A percentile compares a stretch with the other conserved stretches of the same genome.
Conservation (phyloP, 2,113 vertebrate genomes). For the Astur gentilis region DNA sequence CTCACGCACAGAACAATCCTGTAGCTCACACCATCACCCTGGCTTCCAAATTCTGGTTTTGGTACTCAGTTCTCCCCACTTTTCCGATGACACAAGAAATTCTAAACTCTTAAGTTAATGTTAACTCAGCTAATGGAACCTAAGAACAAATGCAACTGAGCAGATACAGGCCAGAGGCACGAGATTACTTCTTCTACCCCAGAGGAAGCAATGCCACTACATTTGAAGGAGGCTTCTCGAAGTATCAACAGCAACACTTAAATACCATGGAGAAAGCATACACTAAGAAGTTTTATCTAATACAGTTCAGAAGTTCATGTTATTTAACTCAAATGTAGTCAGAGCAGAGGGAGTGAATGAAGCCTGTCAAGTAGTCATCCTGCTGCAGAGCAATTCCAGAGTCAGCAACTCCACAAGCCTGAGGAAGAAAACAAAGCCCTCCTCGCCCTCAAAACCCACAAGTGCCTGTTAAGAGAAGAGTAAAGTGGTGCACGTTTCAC, state of each 20-base stretch:
- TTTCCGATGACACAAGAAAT: neutral
- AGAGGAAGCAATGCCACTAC: neutral
- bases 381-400: neutral
- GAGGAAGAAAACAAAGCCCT: neutral
- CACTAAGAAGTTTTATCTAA: neutral
- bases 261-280: neutral
- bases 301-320: neutral
- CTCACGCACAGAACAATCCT: neutral
- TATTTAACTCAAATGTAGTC: neutral
- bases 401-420: neutral
- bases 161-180: neutral
- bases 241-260: neutral
- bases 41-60: neutral
- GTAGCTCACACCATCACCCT: neutral
- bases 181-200: neutral
- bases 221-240: neutral
- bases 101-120: neutral
- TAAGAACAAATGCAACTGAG: fast-evolving
- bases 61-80: neutral
- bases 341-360: neutral
- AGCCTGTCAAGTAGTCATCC: neutral
- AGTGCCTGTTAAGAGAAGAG: neutral
- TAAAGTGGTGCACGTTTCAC: neutral
- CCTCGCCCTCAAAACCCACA: neutral
- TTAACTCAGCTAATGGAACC: neutral